A percentile compares a stretch with the other conserved stretches of the same genome.
Conservation (phyloP, 1,140 invertebrate genomes). For the Halyomorpha halys region DNA sequence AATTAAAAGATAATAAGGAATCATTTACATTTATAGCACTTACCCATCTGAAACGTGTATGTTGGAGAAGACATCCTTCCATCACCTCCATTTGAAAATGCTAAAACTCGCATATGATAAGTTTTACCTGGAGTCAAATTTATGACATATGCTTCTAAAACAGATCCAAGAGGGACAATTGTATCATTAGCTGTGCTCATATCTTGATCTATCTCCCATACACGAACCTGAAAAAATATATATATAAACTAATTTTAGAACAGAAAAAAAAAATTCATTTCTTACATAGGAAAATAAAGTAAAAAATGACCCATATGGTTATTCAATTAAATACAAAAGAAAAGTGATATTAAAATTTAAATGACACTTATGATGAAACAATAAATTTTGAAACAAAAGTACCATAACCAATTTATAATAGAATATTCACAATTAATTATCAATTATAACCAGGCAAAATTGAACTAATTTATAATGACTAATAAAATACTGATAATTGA, state of each 20-base stretch:
- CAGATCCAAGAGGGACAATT: conserved; percentile 57
- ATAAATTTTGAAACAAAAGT: too few relatives aligned
- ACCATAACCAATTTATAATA: too few relatives aligned
- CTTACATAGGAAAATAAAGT: neutral
- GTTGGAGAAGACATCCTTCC: conserved; percentile 91
- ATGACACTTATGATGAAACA: too few relatives aligned
- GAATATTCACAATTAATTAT: too few relatives aligned
- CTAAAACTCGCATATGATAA: conserved; percentile 82
- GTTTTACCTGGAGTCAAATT: conserved; percentile 73
- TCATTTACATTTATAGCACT: conserved; percentile 19
- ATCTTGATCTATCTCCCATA: conserved; percentile 88
- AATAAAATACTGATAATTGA: too few relatives aligned
- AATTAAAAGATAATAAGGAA: too few relatives aligned
- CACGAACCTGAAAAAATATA: conserved; percentile 51
- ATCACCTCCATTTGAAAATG: conserved; percentile 86
- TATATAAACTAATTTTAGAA: too few relatives aligned
- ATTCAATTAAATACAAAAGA: too few relatives aligned
- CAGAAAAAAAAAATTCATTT: too few relatives aligned
- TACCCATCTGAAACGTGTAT: conserved; percentile 75
- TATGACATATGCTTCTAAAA: conserved; percentile 63
- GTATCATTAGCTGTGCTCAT: conserved; percentile 85
- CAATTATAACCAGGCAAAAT: too few relatives aligned
- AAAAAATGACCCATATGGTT: neutral
- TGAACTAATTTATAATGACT: too few relatives aligned
- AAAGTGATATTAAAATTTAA: too few relatives aligned